Conservation (phyloP, 2,888 invertebrate genomes). For the Pandemis heparana region DNA sequence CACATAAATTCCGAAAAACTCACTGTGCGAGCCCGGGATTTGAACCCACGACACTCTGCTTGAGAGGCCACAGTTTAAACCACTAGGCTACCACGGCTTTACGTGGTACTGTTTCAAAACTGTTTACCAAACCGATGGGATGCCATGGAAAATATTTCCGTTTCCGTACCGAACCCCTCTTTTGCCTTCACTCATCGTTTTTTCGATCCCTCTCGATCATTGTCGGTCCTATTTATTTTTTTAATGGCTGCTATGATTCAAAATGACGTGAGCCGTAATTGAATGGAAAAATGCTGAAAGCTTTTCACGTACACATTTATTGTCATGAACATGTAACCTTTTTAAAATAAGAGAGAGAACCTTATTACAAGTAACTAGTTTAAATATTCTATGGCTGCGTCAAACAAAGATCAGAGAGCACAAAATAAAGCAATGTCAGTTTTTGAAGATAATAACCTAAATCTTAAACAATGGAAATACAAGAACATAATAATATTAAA, state of each 20-base stretch:
- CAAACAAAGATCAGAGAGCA: not conserved
- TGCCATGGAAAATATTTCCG: constrained; percentile 63
- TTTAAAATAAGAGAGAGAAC: not conserved
- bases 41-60: no score
- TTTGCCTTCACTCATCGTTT: constrained; percentile 44
- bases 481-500: no score
- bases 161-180: constrained; percentile 54
- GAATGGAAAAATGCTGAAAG: constrained; percentile 35
- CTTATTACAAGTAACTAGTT: not conserved
- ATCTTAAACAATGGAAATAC: no score
- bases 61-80: no score
- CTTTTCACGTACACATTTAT: constrained; percentile 26
- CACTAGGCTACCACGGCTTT: no score
- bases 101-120: constrained; percentile 15
- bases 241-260: constrained; percentile 43
- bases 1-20: no score
- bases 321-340: constrained; percentile 6
- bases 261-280: constrained; percentile 35
- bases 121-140: constrained; percentile 20
- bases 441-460: not conserved
- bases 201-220: constrained; percentile 55
- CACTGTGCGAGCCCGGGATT: no score
- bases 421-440: no score
- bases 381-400: constrained; percentile 1
- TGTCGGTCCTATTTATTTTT: constrained; percentile 62